Evolutionary conservation across 53 echinoderm and acorn worm genomes (phyloP).

Genomic region (Astropecten irregularis): DNA sequence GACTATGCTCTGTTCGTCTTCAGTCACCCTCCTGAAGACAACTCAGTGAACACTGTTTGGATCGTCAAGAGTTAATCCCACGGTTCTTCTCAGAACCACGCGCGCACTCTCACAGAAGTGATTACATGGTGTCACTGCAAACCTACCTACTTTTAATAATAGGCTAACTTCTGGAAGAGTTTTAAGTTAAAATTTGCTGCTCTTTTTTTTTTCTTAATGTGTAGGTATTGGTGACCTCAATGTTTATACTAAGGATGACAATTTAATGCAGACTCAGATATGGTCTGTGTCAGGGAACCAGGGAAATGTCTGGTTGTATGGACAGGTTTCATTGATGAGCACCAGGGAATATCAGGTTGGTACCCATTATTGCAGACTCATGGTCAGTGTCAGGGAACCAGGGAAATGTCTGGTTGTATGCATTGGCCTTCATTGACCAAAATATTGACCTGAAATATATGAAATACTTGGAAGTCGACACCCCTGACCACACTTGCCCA

Average conservation of each 20-base stretch:
- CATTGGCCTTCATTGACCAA: conserved; percentile 38
- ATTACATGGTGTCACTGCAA: too few species aligned
- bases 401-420: conserved; percentile 73
- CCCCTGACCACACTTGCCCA: too few species aligned
- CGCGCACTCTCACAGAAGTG: too few species aligned
- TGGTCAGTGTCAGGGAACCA: conserved; percentile 68
- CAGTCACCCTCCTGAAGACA: not conserved
- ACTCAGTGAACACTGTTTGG: too few species aligned
- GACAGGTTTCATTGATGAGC: conserved; percentile 44
- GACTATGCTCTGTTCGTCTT: too few species aligned
- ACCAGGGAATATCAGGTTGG: conserved; percentile 54
- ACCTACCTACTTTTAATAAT: too few species aligned
- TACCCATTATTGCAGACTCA: conserved; percentile 18
- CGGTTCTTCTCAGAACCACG: too few species aligned
- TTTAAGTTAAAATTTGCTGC: too few species aligned
- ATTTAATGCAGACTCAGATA: conserved; percentile 34
- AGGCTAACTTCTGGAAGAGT: too few species aligned
- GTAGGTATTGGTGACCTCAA: conserved; percentile 54
- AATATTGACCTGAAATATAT: too few species aligned
- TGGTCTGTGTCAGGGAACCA: conserved; percentile 68
- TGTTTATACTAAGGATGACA: conserved; percentile 42
- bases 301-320: conserved; percentile 73
- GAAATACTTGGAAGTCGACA: too few species aligned
- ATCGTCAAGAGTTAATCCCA: too few species aligned
- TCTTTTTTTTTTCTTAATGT: not conserved